phyloP scores from a whole-genome alignment of 2,888 invertebrate genomes.

The Dasysyrphus tricinctus region DNA sequence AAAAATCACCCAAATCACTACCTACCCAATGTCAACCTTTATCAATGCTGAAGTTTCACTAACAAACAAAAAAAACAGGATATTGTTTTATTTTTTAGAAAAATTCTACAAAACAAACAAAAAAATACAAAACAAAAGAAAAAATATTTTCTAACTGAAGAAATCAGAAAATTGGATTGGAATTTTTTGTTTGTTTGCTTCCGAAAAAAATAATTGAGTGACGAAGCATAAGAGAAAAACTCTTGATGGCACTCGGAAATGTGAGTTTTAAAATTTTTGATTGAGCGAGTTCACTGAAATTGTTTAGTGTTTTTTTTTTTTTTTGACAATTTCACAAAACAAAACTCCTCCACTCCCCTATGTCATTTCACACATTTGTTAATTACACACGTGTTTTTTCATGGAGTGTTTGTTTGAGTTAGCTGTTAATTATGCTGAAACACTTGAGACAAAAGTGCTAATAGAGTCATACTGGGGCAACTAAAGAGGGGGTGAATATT shows the following conservation, averaged over 20 bases:
- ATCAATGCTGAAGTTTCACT: slow-evolving; percentile 1
- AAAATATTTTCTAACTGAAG: slow-evolving; percentile 34
- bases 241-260: slow-evolving; percentile 50
- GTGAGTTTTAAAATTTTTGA: slow-evolving; percentile 33
- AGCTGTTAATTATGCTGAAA: slow-evolving; percentile 43
- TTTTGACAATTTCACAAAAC: not conserved
- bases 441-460: slow-evolving; percentile 53
- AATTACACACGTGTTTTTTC: slow-evolving; percentile 59
- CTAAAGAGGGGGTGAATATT: not conserved
- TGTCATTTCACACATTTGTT: slow-evolving; percentile 28
- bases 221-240: slow-evolving; percentile 56
- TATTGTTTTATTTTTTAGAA: slow-evolving; percentile 5
- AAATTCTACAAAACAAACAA: not conserved
- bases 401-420: slow-evolving; percentile 35
- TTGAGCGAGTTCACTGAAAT: slow-evolving; percentile 16
- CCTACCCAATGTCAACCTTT: slow-evolving; percentile 26
- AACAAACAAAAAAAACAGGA: not conserved
- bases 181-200: not conserved
- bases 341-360: not conserved
- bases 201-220: slow-evolving; percentile 60
- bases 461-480: slow-evolving; percentile 7
- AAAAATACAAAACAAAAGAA: not conserved
- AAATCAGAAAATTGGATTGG: slow-evolving; percentile 35
- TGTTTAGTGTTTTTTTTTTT: slow-evolving; percentile 4
- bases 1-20: slow-evolving; percentile 17